Evolutionary conservation across 2,797 vertebrate species (phyloP), one percentile per base, ranked within the genome.

Genomic region (Distichodus sexfasciatus): DNA sequence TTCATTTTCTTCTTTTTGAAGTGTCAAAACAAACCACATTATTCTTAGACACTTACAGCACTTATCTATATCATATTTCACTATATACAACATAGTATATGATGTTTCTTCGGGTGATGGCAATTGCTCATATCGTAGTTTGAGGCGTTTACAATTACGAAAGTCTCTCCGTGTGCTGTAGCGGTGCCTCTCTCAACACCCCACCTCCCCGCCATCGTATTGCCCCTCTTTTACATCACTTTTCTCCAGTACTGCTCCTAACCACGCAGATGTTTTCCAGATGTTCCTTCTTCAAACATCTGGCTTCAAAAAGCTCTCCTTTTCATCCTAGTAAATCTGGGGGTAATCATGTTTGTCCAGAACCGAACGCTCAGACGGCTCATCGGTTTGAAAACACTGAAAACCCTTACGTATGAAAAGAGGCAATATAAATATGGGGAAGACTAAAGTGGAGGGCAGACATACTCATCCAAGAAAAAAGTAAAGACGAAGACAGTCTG

Each of bases 241-340:
- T 82, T 84, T 82, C 58, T 76, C 71, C 65, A 81, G 72, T 85
- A 81, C 76, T 78, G 82, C 79, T 78, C 80, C 67, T 81, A 87
- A 80, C 43, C 7, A 69, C 46, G 74, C 90, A 92, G 89, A 91
- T 92, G 91, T 87, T 85, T 77, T 77, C 84, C 90, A 92, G 90
- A 91, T 92, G 90, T 87, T 82, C 77, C 72, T 76, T 77, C 78
- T 84, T 78, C 68, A 85, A 84, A 87, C 89, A 90, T 91, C 85
- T 91, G 89, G 80, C 79, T 78, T 80, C 67, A 69, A 87, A n/a
- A 83, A 80, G 70, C 76, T 79, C 50, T 81, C 78, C 71, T 80
- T 79, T 86, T 83, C 76, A 88, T 86, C 77, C 59, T 19, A 75
- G 77, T 78, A 76, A 81, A 88, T 84, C 77, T 78, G 79, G 85